Base-by-base conservation (phyloP, 2,797 vertebrate genomes). In the Calcarius lapponicus region DNA sequence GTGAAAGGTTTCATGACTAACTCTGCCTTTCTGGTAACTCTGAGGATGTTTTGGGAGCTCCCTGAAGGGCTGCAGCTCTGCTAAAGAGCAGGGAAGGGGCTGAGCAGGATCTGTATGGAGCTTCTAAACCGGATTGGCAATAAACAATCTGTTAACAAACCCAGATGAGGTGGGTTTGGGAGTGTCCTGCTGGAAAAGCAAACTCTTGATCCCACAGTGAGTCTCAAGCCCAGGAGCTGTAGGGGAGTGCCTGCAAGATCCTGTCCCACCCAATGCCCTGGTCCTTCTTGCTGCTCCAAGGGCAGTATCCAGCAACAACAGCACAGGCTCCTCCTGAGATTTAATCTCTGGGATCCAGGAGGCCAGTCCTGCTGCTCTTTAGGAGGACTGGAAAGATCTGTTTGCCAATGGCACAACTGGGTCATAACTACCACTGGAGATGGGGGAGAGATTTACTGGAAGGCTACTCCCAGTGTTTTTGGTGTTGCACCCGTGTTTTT, bases 121-220 rank as follows among this genome's bases (percentile, higher is more conserved):
- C 65, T 88, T 95, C 82, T 83, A 74, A 91, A 90, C 42, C 0
- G 6, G 87, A 81, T 54, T 83, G 90, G 94, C 80, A 70, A 58
- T 73, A 72, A 72, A 51, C 54, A 65, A 45, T 54, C 51, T 88
- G 61, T 69, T 75, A 81, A 26, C 48, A 79, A 95, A 72, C 61
- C 50, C 80, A 31, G 62, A 79, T 45, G 83, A 90, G 87, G 26
- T 50, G 71, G 13, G 56, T 90, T 91, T 93, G 83, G 88, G 93
- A 95, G 95, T 88, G 92, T 92, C 93, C 40, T 12, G 83, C 83
- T 97, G 92, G 92, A 92, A 92, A 80, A 60, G 58, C 66, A 34
- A 88, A 83, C 34, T 10, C 76, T 69, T 72, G 73, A 90, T 90
- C 61, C 88, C 92, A 91, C 94, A 86, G 91, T 0, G 22, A 94